Conservation (phyloP, 2,888 invertebrate species). For the Nephrotoma flavescens region DNA sequence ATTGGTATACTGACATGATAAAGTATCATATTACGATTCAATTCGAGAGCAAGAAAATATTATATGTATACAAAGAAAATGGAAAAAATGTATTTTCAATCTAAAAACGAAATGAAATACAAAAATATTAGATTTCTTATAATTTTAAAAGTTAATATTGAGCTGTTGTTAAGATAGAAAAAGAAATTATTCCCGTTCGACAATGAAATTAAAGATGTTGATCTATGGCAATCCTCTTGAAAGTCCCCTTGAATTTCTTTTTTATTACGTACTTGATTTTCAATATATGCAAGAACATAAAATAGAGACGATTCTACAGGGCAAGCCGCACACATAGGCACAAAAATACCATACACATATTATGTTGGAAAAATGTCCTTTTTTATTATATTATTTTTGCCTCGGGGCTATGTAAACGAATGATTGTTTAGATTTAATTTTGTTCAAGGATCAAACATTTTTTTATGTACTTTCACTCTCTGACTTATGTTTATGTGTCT, state of each 20-base stretch:
- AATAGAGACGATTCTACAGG: background rate
- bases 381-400: background rate
- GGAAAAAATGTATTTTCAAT: background rate
- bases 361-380: background rate
- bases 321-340: background rate
- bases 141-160: background rate
- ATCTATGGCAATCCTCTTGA: background rate
- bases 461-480: background rate
- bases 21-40: background rate
- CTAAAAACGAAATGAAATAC: background rate
- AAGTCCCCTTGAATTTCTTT: background rate
- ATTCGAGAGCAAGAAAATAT: background rate
- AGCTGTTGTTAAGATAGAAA: background rate
- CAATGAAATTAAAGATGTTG: background rate
- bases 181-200: background rate
- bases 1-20: background rate
- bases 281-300: background rate
- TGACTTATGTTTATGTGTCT: background rate
- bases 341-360: background rate
- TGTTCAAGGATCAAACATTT: background rate
- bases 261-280: background rate
- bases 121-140: background rate
- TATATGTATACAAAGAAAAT: background rate
- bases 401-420: background rate
- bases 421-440: background rate